Evolutionary conservation across 2,888 invertebrate genomes (phyloP).

Genomic region (Andrena marginata): DNA sequence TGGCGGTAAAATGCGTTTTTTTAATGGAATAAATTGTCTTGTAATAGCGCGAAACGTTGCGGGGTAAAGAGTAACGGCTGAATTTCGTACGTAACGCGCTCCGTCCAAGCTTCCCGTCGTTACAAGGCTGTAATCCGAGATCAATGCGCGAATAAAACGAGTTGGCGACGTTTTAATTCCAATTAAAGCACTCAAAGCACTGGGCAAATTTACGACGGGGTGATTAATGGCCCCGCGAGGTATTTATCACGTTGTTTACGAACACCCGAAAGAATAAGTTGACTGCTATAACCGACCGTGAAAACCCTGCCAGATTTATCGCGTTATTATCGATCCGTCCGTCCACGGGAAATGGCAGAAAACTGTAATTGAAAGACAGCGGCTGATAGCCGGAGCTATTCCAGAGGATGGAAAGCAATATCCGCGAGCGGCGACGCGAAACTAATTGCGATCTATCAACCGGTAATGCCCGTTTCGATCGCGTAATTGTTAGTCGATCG

Average conservation of each 20-base stretch:
- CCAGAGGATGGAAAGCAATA: conserved; percentile 23
- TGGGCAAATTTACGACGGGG: conserved; percentile 58
- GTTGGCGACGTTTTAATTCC: conserved; percentile 39
- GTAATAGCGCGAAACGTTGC: too few relatives aligned
- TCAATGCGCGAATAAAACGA: conserved; percentile 25
- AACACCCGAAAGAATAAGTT: conserved; percentile 68
- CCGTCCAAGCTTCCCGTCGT: conserved; percentile 14
- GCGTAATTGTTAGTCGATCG: background rate
- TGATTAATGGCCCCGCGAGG: conserved; percentile 63
- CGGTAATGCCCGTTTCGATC: background rate
- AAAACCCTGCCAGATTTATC: conserved; percentile 71
- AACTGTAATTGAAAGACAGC: conserved; percentile 74
- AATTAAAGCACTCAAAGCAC: conserved; percentile 56
- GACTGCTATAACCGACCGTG: conserved; percentile 68
- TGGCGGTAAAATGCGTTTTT: too few relatives aligned
- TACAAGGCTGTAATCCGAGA: conserved; percentile 33
- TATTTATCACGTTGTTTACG: conserved; percentile 73
- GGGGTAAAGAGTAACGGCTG: background rate
- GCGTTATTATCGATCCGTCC: conserved; percentile 65
- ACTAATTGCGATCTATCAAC: conserved; percentile 35
- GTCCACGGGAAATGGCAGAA: conserved; percentile 44
- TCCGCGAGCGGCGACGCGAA: conserved; percentile 20
- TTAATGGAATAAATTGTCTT: too few relatives aligned
- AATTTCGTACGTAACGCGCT: conserved; percentile 1
- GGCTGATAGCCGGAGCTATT: conserved; percentile 51